Evolutionary conservation across 2,888 invertebrate genomes (phyloP), one percentile per base, ranked within the genome.

Genomic region (Leptogaster cylindrica): DNA sequence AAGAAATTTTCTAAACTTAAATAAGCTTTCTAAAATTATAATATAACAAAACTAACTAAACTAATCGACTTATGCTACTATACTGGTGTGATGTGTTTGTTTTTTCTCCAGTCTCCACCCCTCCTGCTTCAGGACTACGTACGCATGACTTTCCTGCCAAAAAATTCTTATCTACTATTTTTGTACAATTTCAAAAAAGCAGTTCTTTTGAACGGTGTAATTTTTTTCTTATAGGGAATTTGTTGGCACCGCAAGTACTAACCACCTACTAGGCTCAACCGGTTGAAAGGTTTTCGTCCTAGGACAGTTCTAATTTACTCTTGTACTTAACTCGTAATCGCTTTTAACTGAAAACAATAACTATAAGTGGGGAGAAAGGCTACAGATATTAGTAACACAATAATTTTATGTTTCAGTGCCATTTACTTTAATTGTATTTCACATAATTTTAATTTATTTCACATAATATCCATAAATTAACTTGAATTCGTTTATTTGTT

Each of bases 211-310:
- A 25, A 18, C 18, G 28, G 14, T 18, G 41, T 58, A 39, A 41
- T 58, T 41, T 44, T 61, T 61, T 28, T 61, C 44, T 61, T 61
- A 44, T 61, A 61, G 61, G 61, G 44, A 33, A 44, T 18, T 50
- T 70, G 70, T 70, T 70, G 67, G 66, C 66, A 52, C 68, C 70
- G 63, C 67, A 68, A 46, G 12, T 68, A 65, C 68, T 68, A 52
- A 55, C 50, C 25, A 61, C 25, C 44, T 61, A 44, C 48, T 67
- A 58, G 25, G 48, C 46, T 46, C 25, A 18, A 27, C 52, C 55
- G 55, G 55, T 55, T 48, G 23, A 16, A 48, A 3, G 48, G 48
- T 48, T 48, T 48, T n/a, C 25, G 10, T 16, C 36, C 16, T 55
- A 14, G 55, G 55, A 55, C 20, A 36, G 31, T 55, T 55, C 55